Evolutionary conservation across 2,888 invertebrate species (phyloP).

Genomic region (Nemoura dubitans): DNA sequence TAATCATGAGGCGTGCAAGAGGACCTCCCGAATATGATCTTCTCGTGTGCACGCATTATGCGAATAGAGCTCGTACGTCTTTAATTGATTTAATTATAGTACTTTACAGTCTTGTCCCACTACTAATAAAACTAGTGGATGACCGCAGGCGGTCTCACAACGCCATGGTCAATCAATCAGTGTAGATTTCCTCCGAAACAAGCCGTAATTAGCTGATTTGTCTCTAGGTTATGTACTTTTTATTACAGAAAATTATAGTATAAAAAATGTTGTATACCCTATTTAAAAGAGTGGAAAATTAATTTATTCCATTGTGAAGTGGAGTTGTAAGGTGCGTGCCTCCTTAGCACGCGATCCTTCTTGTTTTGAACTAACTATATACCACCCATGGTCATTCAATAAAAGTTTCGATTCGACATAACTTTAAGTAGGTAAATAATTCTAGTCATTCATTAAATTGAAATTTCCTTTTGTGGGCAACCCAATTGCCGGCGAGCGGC

Average conservation of each 20-base stretch:
- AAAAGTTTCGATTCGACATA: neutral
- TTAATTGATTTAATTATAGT: constrained; percentile 8
- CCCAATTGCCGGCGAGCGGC: neutral
- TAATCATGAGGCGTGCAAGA: neutral
- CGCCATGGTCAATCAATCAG: constrained; percentile 24
- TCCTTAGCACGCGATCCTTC: neutral
- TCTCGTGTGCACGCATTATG: neutral
- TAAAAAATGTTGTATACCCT: constrained; percentile 3
- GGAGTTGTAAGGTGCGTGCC: constrained; percentile 9
- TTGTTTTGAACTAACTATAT: neutral
- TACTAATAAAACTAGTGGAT: neutral
- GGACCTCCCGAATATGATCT: neutral
- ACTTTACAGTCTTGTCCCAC: constrained; percentile 10
- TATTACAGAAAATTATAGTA: constrained; percentile 33
- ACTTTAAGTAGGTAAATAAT: neutral
- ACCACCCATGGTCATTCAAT: constrained; percentile 1
- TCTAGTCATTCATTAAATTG: neutral
- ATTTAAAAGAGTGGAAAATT: constrained; percentile 23
- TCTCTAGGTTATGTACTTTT: constrained; percentile 33
- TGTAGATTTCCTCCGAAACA: neutral
- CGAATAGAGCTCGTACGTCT: neutral
- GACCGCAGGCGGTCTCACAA: neutral
- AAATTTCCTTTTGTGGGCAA: neutral
- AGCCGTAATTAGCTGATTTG: constrained; percentile 14
- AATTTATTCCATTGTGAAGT: constrained; percentile 7